A percentile compares a stretch with the other conserved stretches of the same genome.
Evolutionary conservation across 2,113 vertebrate species (phyloP).

Genomic region (Jaculus jaculus): DNA sequence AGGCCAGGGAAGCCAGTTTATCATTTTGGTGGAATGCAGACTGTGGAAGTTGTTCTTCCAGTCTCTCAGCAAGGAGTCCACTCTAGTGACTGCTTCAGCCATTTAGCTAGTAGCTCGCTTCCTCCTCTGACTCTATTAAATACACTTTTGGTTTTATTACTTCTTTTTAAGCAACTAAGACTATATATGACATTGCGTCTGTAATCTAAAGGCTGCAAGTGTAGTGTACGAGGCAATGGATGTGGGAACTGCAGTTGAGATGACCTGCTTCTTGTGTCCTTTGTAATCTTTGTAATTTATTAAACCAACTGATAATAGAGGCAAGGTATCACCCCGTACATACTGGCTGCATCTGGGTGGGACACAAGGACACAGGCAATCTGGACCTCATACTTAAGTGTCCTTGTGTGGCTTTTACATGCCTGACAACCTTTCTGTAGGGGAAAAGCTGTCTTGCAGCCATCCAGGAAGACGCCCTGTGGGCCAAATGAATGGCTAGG

Average conservation of each 20-base stretch:
- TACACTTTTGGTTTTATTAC: neutral
- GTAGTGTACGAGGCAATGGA: conserved; percentile 20
- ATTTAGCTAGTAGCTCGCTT: neutral
- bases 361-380: neutral
- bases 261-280: neutral
- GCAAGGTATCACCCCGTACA: neutral
- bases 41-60: conserved; percentile 46
- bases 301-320: neutral
- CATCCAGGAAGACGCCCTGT: neutral
- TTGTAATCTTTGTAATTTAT: neutral
- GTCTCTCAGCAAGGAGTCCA: conserved; percentile 45
- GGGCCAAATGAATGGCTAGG: neutral
- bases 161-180: conserved; percentile 30
- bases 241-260: neutral
- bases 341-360: neutral
- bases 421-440: neutral
- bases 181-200: neutral
- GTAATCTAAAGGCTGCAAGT: neutral
- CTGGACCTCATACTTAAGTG: neutral
- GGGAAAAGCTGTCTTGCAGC: neutral
- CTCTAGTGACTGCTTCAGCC: conserved; percentile 56
- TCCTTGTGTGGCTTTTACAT: neutral
- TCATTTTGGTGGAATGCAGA: conserved; percentile 67
- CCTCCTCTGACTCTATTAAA: conserved; percentile 48
- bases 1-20: conserved; percentile 63